Evolutionary conservation across 2,888 invertebrate genomes (phyloP).

Genomic region (Machimus atricapillus): DNA sequence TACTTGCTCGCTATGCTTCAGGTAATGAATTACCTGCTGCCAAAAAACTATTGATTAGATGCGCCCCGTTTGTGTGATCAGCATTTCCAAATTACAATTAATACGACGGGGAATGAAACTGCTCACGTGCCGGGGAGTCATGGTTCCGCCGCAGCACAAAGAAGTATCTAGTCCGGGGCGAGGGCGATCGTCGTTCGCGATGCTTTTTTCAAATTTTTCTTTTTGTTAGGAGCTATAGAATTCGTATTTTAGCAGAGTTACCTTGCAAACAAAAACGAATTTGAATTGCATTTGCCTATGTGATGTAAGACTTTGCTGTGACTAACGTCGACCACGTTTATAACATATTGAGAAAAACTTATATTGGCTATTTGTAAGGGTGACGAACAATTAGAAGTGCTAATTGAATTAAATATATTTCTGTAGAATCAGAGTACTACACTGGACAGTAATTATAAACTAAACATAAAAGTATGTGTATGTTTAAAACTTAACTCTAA

Average conservation of each 20-base stretch:
- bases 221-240: background rate
- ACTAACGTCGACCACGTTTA: background rate
- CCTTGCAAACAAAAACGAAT: background rate
- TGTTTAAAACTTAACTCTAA: background rate
- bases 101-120: background rate
- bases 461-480: background rate
- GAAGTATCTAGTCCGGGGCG: background rate
- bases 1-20: background rate
- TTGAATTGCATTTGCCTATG: background rate
- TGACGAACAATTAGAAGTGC: background rate
- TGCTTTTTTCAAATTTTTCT: background rate
- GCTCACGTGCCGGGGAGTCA: background rate
- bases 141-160: background rate
- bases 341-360: background rate
- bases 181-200: background rate
- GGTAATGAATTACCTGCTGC: background rate
- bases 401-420: background rate
- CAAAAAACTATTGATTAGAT: constrained; percentile 12
- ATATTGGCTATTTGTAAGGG: background rate
- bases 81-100: constrained; percentile 1
- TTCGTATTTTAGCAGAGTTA: background rate
- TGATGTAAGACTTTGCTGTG: background rate
- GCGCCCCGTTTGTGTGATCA: constrained; percentile 3
- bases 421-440: background rate
- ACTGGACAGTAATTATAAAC: background rate